Evolutionary conservation across 2,888 invertebrate genomes (phyloP).

Genomic region (Octodonta nipae): DNA sequence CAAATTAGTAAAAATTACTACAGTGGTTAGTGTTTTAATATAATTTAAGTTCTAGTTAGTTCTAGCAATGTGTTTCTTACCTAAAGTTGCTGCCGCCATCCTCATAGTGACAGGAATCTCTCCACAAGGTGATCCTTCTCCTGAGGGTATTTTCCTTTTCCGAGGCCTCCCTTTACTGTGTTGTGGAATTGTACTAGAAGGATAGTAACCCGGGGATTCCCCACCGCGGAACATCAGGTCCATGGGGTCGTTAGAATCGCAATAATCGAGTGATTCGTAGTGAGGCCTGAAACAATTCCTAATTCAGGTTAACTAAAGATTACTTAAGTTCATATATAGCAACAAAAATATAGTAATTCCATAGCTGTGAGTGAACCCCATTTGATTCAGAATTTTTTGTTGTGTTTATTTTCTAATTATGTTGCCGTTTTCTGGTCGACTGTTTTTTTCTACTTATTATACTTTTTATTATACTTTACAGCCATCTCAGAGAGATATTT

Average conservation of each 20-base stretch:
- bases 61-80: too few relatives aligned
- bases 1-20: too few relatives aligned
- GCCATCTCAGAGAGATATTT: too few relatives aligned
- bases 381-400: not conserved
- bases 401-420: not conserved
- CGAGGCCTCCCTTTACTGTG: constrained; percentile 67
- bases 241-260: constrained; percentile 45
- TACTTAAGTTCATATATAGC: too few relatives aligned
- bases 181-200: constrained; percentile 45
- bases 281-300: constrained; percentile 41
- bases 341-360: too few relatives aligned
- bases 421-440: too few relatives aligned
- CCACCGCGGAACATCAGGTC: constrained; percentile 47
- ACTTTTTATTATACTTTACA: too few relatives aligned
- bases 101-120: constrained; percentile 57
- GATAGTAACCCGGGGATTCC: constrained; percentile 52
- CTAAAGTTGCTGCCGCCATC: constrained; percentile 54
- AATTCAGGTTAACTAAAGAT: not conserved
- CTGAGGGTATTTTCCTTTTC: constrained; percentile 53
- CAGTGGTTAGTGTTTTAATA: too few relatives aligned
- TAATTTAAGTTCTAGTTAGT: too few relatives aligned
- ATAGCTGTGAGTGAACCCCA: too few relatives aligned
- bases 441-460: too few relatives aligned
- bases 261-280: constrained; percentile 52
- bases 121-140: constrained; percentile 42